Base-by-base conservation (phyloP, 2,797 vertebrate genomes). In the Chiroxiphia lanceolata region DNA sequence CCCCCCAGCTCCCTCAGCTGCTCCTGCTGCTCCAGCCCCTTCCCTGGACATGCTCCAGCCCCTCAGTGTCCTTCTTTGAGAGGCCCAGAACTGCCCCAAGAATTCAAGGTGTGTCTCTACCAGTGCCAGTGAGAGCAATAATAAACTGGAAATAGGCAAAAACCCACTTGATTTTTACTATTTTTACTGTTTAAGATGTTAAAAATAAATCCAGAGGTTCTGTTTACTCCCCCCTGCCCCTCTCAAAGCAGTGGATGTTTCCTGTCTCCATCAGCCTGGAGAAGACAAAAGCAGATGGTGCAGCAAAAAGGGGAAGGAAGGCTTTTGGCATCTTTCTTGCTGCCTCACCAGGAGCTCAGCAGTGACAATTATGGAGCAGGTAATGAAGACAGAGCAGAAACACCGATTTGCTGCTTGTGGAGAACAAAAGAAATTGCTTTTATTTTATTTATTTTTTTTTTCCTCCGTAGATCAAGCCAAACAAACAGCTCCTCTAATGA, bases 301-400 rank as follows among this genome's bases (percentile, higher is more conserved):
- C 34, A 33, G 51, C 38, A 53, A 50, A 72, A 72, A 65, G 67
- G 38, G 44, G 50, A 50, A 59, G 56, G 14, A n/a, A 91, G 87
- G 38, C 47, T 82, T 81, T 94, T 91, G 91, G 86, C 53, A 78
- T 92, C 86, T 79, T 80, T 91, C 70, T 22, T 2, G 3, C 15
- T n/a, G 67, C 36, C 88, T 93, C 47, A 6, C 65, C 79, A 76
- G 93, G 85, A 79, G 56, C 85, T 81, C 65, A 31, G 86, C 38
- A 42, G 70, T n/a, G 82, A 70, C 91, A 82, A 67, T 94, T 82
- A 78, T 57, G 4, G 82, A 72, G 91, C 79, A 84, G 89, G 79
- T 94, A 91, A 95, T 82, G 93, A 93, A 93, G 85, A 84, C 44
- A 45, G 89, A 93, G 74, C 70, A 87, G 70, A 70, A 90, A 71